Base-by-base conservation (phyloP, 2,797 vertebrate genomes). In the Sitta carolinensis region DNA sequence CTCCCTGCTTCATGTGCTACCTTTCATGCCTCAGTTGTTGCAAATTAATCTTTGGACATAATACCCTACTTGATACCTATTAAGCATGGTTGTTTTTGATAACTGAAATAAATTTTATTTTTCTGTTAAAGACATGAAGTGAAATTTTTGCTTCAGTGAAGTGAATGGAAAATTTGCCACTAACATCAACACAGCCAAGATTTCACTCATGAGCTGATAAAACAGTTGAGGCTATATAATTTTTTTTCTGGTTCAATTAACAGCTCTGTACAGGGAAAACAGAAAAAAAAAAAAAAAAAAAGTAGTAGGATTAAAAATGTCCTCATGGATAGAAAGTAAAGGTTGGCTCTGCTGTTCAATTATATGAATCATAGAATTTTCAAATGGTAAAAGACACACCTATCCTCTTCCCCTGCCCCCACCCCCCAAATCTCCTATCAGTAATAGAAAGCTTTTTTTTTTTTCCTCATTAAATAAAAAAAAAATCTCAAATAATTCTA, bases 141-240 rank as follows among this genome's bases (percentile, higher is more conserved):
- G 23, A 94, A 94, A 93, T 84, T 79, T 93, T 90, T 42, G 74
- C 83, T 94, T 38, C 74, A 59, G 5, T 61, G 50, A 45, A 84
- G 20, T 67, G 22, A 82, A 80, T 68, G 34, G 75, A 68, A 92
- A 79, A 89, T 93, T 83, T 93, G 84, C 89, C 93, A 89, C 50
- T 58, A 77, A 89, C 16, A 74, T 79, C 30, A 85, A 25, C n/a
- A 57, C 18, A 62, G 78, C 72, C 84, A 89, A 87, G 45, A 77
- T 93, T 90, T 93, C 61, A 83, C 42, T 83, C 78, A 70, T 70
- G 72, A 89, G 23, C 47, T 89, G 59, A 68, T 87, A 68, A 80
- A 79, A 74, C 5, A 54, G 20, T 87, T 58, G 34, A 89, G 64
- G 61, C 23, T 59, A 34, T 21, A 2, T 9, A 11, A 54, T 74